phyloP scores from a whole-genome alignment of 1,140 invertebrate species.

The Parapsyche elsis region DNA sequence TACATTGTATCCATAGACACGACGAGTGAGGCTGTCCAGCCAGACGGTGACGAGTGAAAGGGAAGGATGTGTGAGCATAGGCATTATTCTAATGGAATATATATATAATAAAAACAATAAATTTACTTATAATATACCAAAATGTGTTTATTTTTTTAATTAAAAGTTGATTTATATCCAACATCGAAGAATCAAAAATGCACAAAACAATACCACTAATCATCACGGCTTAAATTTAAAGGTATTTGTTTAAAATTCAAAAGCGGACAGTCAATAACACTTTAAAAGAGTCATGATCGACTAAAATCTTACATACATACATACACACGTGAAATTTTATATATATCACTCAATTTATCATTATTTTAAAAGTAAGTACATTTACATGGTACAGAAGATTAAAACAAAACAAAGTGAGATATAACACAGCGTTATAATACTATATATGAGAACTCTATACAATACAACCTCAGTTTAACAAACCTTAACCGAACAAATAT shows the following conservation, averaged over 20 bases:
- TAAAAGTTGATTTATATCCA: background rate
- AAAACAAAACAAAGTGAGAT: constrained; percentile 51
- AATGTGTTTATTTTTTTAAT: constrained; percentile 52
- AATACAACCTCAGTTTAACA: constrained; percentile 29
- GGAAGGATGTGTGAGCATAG: constrained; percentile 59
- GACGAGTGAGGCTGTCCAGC: constrained; percentile 47
- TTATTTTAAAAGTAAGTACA: background rate
- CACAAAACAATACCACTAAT: background rate
- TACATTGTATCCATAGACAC: constrained; percentile 55
- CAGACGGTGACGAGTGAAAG: constrained; percentile 33
- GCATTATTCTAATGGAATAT: constrained; percentile 69
- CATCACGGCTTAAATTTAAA: too few relatives aligned
- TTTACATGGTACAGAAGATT: background rate
- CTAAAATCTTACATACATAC: background rate
- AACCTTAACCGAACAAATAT: too few relatives aligned
- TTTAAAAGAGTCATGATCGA: background rate
- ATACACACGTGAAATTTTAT: background rate
- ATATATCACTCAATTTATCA: background rate
- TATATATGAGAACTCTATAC: constrained; percentile 39
- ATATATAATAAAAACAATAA: constrained; percentile 64
- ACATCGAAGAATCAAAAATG: background rate
- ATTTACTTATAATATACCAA: constrained; percentile 60
- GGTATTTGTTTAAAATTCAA: too few relatives aligned
- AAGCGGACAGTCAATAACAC: too few relatives aligned
- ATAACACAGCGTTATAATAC: constrained; percentile 46